Base-by-base conservation (phyloP, 2,797 vertebrate species). In the Pelochelys cantorii region DNA sequence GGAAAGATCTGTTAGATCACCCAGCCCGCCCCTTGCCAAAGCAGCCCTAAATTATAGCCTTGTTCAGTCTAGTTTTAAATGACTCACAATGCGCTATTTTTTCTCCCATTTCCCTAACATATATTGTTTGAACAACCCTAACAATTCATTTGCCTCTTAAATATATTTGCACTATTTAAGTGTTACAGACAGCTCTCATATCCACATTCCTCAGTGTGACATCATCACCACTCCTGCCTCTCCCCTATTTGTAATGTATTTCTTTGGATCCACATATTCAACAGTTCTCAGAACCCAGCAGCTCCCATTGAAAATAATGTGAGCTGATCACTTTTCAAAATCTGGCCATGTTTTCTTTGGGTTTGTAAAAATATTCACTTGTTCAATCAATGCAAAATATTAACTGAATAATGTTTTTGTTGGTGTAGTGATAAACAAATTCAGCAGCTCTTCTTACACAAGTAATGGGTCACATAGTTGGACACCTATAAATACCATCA, bases 61-160 rank as follows among this genome's bases (percentile, higher is more conserved):
- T 87, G 20, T 87, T 1, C 42, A 79, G 7, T 84, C 25, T 88
- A 3, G 0, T 3, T 57, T 92, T 81, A 83, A 81, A 8, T 79
- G 7, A 83, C 12, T 80, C 23, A 65, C 62, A 55, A 20, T 62
- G 6, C 79, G 25, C 5, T 90, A 2, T 27, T 85, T 93, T 94
- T 91, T 62, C 81, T 91, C 20, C 5, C 1, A 68, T 94, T 92
- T 91, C 23, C 77, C 81, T 25, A 91, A 89, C 90, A 82, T 84
- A 75, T 29, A 54, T 48, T 84, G 53, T 52, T 89, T n/a, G 86
- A 91, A 85, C 31, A 59, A 77, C 4, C 89, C 27, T 71, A 29
- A 81, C 14, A 92, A 79, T 15, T 2, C 3, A 77, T 42, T 3
- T 3, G 37, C 3, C 89, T 93, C 68, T 20, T 53, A 77, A 88